Base-by-base conservation (phyloP, 2,113 vertebrate genomes). In the Hypocryptadius cinnamomeus region DNA sequence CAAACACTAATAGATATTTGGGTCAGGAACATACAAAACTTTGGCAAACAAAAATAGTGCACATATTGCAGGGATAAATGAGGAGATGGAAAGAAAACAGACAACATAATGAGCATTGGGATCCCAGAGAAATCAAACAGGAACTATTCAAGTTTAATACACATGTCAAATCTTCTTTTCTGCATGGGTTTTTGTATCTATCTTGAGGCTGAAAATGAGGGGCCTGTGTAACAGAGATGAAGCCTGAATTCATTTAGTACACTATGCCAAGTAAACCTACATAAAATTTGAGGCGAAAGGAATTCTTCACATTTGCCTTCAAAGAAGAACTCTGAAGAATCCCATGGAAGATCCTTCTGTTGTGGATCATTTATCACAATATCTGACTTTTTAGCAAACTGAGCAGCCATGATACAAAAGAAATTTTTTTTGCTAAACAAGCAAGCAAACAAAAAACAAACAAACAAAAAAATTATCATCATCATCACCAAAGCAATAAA, bases 321-420 rank as follows among this genome's bases (percentile, higher is more conserved):
- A 40, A 51, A 45, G n/a, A 74, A 70, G 31, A 70, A 40, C 27
- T 35, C 4, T 31, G 56, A 73, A 47, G n/a, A 16, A 57, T 74
- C 27, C 28, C 10, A 15, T 10, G 37, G 11, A 39, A 84, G 17
- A 10, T 85, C 23, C 8, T 45, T 71, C 57, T 88, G 10, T 25
- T 57, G 8, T 53, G 31, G 44, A 53, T 25, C 8, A 40, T 22
- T 61, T 21, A 18, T 45, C 10, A 61, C 3, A 31, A 24, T 28
- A n/a, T 9, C 25, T 56, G 33, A n/a, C n/a, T 21, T 74, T 28
- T 47, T 18, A 23, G 19, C 5, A 39, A 71, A 79, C 17, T 48
- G 54, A 79, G 6, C 7, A 76, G 6, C 17, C 1, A 0, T 17
- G 1, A 6, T 44, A 44, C 3, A 70, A 79, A 65, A 71, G 5